phyloP scores from a whole-genome alignment of 37 sponge, comb jelly and placozoan genomes.

The Dysidea cf. avara region DNA sequence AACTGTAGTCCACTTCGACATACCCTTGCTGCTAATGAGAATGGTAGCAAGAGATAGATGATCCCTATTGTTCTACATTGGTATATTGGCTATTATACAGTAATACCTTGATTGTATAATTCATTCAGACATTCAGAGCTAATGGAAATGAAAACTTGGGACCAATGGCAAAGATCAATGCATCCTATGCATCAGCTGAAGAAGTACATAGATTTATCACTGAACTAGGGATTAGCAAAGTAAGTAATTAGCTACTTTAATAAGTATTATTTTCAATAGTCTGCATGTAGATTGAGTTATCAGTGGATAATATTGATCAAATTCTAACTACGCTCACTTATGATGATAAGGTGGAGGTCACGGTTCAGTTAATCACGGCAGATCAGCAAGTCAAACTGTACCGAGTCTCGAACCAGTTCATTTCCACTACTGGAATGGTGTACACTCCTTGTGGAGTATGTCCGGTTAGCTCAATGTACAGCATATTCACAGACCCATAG shows the following conservation, averaged over 20 bases:
- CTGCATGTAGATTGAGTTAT: conserved; percentile 58
- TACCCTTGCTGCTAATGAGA: background rate
- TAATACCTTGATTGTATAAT: too few species aligned
- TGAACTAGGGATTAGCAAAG: conserved; percentile 91
- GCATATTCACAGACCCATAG: too few species aligned
- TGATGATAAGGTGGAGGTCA: conserved; percentile 79
- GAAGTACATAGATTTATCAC: conserved; percentile 91
- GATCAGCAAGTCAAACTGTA: conserved; percentile 39
- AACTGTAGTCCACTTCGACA: background rate
- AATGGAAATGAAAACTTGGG: conserved; percentile 28
- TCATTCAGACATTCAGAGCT: conserved; percentile 60
- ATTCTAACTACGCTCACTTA: conserved; percentile 80
- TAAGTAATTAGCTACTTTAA: background rate
- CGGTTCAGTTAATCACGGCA: background rate
- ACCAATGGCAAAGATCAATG: conserved; percentile 34
- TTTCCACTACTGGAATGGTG: conserved; percentile 61
- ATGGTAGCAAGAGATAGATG: too few species aligned
- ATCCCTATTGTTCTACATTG: too few species aligned
- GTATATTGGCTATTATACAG: too few species aligned
- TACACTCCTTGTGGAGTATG: conserved; percentile 90
- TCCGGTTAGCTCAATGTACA: conserved; percentile 58
- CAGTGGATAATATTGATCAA: conserved; percentile 59
- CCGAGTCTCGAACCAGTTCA: conserved; percentile 22
- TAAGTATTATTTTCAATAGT: background rate
- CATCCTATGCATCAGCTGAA: conserved; percentile 44